Conservation (phyloP, 2,113 vertebrate genomes). For the Numenius arquata region DNA sequence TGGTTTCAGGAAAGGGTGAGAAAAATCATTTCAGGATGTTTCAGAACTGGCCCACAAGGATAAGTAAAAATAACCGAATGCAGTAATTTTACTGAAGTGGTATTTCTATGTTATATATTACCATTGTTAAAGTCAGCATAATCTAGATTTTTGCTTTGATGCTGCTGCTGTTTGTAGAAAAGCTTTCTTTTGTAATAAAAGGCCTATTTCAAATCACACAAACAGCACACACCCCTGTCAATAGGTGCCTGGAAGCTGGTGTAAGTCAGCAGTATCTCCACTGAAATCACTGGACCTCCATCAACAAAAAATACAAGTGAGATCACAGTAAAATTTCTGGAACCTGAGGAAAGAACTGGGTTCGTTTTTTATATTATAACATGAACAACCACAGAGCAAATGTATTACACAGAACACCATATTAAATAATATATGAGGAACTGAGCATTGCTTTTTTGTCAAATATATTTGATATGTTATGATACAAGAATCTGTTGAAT, state of each 20-base stretch:
- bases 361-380: neutral
- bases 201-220: neutral
- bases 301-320: neutral
- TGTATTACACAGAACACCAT: neutral
- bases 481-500: neutral
- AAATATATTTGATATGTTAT: neutral
- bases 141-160: neutral
- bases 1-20: neutral
- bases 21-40: neutral
- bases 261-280: neutral
- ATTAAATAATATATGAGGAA: neutral
- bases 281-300: neutral
- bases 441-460: neutral
- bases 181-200: neutral
- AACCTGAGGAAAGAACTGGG: neutral
- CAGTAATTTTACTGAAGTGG: neutral
- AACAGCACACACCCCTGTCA: neutral
- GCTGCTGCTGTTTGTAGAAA: neutral
- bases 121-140: neutral
- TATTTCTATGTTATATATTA: neutral
- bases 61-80: neutral
- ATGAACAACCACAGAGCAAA: neutral
- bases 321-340: neutral
- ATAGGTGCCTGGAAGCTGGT: neutral
- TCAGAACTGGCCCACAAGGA: neutral